Base-by-base conservation (phyloP, 2,113 vertebrate species). In the Thalassarche chlororhynchos region DNA sequence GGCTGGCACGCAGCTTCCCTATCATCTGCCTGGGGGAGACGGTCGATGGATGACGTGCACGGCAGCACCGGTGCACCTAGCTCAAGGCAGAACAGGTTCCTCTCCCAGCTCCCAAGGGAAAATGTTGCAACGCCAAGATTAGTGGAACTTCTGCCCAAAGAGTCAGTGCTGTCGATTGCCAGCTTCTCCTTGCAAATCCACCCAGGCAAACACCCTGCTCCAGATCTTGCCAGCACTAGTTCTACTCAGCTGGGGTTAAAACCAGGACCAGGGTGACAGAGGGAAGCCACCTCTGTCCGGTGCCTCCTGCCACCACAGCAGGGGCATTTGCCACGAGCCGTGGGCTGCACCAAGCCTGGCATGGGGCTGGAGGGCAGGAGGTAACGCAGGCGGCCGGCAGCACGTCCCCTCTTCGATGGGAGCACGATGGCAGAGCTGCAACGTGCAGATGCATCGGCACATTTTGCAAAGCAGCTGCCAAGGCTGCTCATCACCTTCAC, bases 361-460 rank as follows among this genome's bases (percentile, higher is more conserved):
- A 2, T 1, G 24, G 76, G 42, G 71, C 70, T 19, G 38, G 34
- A 26, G 52, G 54, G 14, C 28, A 25, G 62, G 31, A 44, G 69
- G 7, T 10, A 8, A 26, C 3, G 17, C 12, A 12, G 79, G 49
- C 3, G 2, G 24, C 29, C 5, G 1, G 52, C 44, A 18, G 52
- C 75, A 9, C 5, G 1, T 21, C n/a, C 68, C n/a, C 46, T 7
- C 9, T 23, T 21, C 2, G 1, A 2, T 4, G 32, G 32, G 51
- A 8, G 17, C 32, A 4, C 1, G 7, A 11, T 6, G 29, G 58
- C 66, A 25, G 66, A 25, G 66, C 40, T 40, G n/a, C 52, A 10
- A 5, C 3, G 1, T 3, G 21, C 51, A 58, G 52, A 26, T 5
- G 8, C 49, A 14, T 10, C 2, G 15, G 28, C 25, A 12, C 12